Percentiles rank a stretch among this genome's conserved stretches.
phyloP scores from a whole-genome alignment of 2,113 vertebrate species.

The Xenopus tropicalis region DNA sequence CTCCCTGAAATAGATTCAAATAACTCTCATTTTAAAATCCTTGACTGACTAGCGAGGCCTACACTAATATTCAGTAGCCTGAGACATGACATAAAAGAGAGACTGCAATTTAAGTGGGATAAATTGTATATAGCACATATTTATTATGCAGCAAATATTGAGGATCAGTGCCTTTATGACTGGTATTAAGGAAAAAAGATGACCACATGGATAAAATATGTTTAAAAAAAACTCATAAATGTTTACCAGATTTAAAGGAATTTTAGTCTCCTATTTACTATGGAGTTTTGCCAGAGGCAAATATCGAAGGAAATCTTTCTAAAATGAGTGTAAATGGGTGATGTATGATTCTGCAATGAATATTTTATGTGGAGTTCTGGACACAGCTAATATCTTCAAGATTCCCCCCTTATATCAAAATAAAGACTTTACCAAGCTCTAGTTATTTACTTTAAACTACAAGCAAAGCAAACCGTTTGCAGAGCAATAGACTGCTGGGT shows the following conservation, averaged over 20 bases:
- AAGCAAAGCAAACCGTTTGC: conserved; percentile 15
- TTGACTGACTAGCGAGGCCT: conserved; percentile 8
- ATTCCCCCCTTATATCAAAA: conserved; percentile 28
- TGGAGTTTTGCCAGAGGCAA: conserved; percentile 42
- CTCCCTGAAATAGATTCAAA: conserved; percentile 6
- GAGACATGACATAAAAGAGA: conserved; percentile 28
- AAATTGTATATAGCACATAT: conserved; percentile 38
- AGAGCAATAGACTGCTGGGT: conserved; percentile 28
- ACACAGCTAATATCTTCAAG: conserved; percentile 38
- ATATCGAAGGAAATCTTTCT: conserved; percentile 41
- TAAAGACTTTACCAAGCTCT: conserved; percentile 30
- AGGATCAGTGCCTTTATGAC: conserved; percentile 37
- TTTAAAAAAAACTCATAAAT: conserved; percentile 44
- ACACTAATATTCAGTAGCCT: conserved; percentile 30
- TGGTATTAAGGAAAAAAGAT: conserved; percentile 37
- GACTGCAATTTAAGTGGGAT: conserved; percentile 40
- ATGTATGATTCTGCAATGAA: conserved; percentile 45
- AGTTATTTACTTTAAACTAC: conserved; percentile 31
- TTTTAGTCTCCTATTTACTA: conserved; percentile 38
- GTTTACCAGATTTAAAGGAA: conserved; percentile 45
- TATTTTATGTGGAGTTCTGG: conserved; percentile 43
- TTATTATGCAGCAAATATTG: conserved; percentile 42
- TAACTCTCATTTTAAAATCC: conserved; percentile 30
- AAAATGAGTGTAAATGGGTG: conserved; percentile 39
- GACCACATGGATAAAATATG: conserved; percentile 37